Evolutionary conservation across 2,888 invertebrate genomes (phyloP).

Genomic region (Eupithecia subumbrata): DNA sequence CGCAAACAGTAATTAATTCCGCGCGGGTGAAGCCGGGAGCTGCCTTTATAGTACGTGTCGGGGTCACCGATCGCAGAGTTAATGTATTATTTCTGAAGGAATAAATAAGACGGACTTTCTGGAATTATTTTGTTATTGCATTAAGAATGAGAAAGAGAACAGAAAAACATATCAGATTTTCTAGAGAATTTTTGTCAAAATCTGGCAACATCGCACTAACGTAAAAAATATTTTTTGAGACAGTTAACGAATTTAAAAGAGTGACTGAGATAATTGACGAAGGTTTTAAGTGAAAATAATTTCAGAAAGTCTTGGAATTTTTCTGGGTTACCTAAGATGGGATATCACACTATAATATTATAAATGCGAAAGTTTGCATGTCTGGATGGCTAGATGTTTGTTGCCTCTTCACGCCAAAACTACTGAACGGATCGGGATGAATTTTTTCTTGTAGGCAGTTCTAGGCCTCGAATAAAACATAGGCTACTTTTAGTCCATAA

Average conservation of each 20-base stretch:
- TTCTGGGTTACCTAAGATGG: no score
- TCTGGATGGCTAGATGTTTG: no score
- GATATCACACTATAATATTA: no score
- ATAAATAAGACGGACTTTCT: background rate
- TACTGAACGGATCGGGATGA: no score
- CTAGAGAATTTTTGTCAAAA: background rate
- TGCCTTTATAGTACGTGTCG: slow-evolving; percentile 13
- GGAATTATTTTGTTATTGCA: background rate
- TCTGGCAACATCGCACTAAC: background rate
- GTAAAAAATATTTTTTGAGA: background rate
- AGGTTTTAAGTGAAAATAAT: background rate
- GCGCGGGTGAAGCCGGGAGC: slow-evolving; percentile 19
- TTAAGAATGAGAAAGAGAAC: background rate
- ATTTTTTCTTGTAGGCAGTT: no score
- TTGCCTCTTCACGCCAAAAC: no score
- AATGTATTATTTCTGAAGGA: slow-evolving; percentile 4
- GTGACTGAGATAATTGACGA: background rate
- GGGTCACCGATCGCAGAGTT: slow-evolving; percentile 14
- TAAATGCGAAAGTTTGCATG: no score
- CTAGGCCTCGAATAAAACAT: no score
- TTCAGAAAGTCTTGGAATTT: background rate
- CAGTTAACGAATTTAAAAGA: background rate
- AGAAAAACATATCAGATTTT: background rate
- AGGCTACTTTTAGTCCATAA: no score
- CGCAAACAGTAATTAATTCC: slow-evolving; percentile 32